Base-by-base conservation (phyloP, 2,888 invertebrate genomes). In the Trichacis sp. region DNA sequence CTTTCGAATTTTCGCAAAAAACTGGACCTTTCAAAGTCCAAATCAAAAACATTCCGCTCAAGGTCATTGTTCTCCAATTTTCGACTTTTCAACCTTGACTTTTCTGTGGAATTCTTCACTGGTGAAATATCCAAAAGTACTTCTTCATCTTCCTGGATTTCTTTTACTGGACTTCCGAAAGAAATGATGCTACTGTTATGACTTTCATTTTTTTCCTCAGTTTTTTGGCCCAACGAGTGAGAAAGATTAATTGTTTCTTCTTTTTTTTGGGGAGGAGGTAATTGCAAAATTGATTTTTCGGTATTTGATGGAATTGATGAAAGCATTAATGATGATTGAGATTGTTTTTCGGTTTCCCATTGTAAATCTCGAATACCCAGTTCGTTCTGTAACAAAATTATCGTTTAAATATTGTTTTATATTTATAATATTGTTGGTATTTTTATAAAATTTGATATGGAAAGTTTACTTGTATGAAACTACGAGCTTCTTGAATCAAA, bases 401-500 rank as follows among this genome's bases (percentile, higher is more conserved):
- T n/a, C n/a, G n/a, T n/a, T n/a, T n/a, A n/a, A n/a, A n/a, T n/a
- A n/a, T n/a, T n/a, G n/a, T n/a, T n/a, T n/a, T n/a, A n/a, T n/a
- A n/a, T n/a, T n/a, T n/a, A n/a, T n/a, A n/a, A n/a, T n/a, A n/a
- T n/a, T n/a, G n/a, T n/a, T n/a, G n/a, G n/a, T n/a, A n/a, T n/a
- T n/a, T n/a, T 30, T 47, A 14, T 30, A 15, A 15, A 46, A 46
- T 4, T 8, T 46, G 2, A n/a, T 18, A 18, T 30, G 64, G 6
- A n/a, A 24, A 24, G 63, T 36, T 61, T 63, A 86, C 87, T 80
- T 88, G 85, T 5, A 90, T 81, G 60, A 88, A 88, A 71, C 87
- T 87, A 77, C 94, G 89, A 19, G 97, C 96, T 84, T 95, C 95
- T 14, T 85, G 78, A 15, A 96, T 90, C 15, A 97, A 86, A 70